Base-by-base conservation (phyloP, 2,888 invertebrate genomes). In the Clistopyga incitator region DNA sequence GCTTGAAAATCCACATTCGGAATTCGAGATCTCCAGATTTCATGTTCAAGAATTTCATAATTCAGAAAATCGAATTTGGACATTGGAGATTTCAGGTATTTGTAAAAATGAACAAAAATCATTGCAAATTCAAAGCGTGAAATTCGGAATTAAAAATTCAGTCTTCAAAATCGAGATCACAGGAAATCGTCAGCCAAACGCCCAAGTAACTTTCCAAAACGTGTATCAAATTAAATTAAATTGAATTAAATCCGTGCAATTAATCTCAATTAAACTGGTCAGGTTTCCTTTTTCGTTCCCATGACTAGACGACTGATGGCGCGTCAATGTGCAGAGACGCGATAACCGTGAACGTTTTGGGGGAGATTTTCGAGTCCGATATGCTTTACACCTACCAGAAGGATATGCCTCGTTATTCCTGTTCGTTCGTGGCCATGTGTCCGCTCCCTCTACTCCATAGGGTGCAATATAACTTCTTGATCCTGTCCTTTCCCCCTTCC, bases 341-440 rank as follows among this genome's bases (percentile, higher is more conserved):
- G n/a, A 25, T 54, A 67, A 56, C 20, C 38, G 42, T 54, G 29
- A 67, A 54, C 42, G 67, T 47, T 67, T 67, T 56, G 65, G 65
- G 65, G 23, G 64, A 50, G 52, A 54, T 65, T 23, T 56, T 54
- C 56, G 15, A 61, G 18, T 15, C 38, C 42, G 56, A 81, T 77
- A 50, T 50, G 38, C 34, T 18, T 42, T 50, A 70, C 75, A 74
- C 78, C 68, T 78, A 56, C 23, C 42, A 34, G 38, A 76, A 76
- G 34, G 38, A 65, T 47, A 64, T 59, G 56, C 54, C 64, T 52
- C 75, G 65, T 56, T 38, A 77, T 65, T 67, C 45, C 20, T 47
- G 6, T 54, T 47, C 45, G 34, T 34, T 29, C 34, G 13, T 50
- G n/a, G 4, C 18, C 52, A n/a, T 29, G 10, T 25, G 10, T 50